Evolutionary conservation across 2,113 vertebrate genomes (phyloP), one percentile per base, ranked within the genome.

Genomic region (Aix galericulata): DNA sequence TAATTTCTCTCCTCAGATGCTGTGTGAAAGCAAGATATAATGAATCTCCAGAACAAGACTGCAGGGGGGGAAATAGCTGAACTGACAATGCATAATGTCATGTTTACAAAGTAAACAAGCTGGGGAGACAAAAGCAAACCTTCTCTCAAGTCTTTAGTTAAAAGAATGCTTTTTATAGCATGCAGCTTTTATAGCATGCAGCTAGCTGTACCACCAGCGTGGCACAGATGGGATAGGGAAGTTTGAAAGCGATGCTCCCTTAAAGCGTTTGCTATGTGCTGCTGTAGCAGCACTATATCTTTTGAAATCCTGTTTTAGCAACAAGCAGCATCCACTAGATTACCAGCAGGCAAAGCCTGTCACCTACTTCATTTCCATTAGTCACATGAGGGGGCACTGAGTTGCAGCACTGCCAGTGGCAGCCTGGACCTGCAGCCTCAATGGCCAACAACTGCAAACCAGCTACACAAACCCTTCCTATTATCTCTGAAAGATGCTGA

Each of bases 51-150:
- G 40, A 68, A 86, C 46, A 90, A 59, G 38, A 40, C 76, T 50
- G 42, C 18, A 8, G 42, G 69, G 60, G 66, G 50, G 27, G 3
- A 22, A 91, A 87, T 26, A 89, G 64, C 56, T 89, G 52, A 93
- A 84, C 52, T 78, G 68, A 59, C 63, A 82, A 71, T 17, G 48
- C 52, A 66, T 31, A 88, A 82, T 62, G 78, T 48, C 56, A 31
- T 81, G 79, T 93, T 90, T 91, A 69, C 60, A 66, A 83, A 95
- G 87, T 93, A 96, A 96, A 88, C 80, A 93, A 90, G 66, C 69
- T 13, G 34, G 8, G 11, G 73, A 92, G 40, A 92, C 58, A 89
- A 91, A 93, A 90, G 82, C 77, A 93, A 90, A 68, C 29, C 17
- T 77, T 75, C 63, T 59, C n/a, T 93, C 66, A 95, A 82, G 80